These are phyloP conservation scores for Sitta carolinensis DNA, from an alignment of 2,797 vertebrate species.

Conservation along the genomic window DNA sequence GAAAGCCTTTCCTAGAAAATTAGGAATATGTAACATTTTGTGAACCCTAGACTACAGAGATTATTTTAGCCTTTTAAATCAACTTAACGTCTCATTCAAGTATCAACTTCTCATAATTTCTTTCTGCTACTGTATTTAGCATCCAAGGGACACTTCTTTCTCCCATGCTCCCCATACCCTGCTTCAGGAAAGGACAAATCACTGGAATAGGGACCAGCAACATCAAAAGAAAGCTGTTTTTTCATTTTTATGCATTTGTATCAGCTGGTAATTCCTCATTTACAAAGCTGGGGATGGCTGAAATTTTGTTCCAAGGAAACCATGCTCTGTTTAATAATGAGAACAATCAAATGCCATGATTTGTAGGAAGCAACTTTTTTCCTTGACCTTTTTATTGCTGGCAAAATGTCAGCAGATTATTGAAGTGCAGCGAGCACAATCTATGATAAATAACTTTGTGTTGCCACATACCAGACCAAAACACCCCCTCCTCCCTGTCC, in stretches of 20 bases:
- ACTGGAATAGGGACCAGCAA: background rate
- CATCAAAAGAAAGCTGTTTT: background rate
- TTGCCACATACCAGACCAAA: background rate
- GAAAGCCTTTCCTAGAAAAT: background rate
- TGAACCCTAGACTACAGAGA: background rate
- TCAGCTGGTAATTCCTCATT: background rate
- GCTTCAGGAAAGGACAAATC: background rate
- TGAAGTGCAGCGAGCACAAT: slow-evolving; percentile 13
- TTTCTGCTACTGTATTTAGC: background rate
- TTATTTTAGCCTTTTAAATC: background rate
- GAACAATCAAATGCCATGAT: slow-evolving; percentile 30
- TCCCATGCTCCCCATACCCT: background rate
- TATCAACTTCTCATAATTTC: background rate
- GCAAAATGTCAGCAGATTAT: slow-evolving; percentile 32
- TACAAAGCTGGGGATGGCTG: background rate
- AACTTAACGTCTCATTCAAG: background rate
- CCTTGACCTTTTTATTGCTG: slow-evolving; percentile 42
- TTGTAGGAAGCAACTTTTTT: slow-evolving; percentile 38
- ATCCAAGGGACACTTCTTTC: background rate
- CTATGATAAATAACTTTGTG: background rate
- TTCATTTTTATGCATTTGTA: background rate
- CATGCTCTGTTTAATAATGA: background rate
- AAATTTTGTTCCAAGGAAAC: slow-evolving; percentile 3
- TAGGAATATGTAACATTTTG: background rate
- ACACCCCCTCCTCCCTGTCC: background rate